These are phyloP conservation scores for Caenorhabditis sp. DNA, from an alignment of 2,888 invertebrate genomes.

Conservation along the genomic window DNA sequence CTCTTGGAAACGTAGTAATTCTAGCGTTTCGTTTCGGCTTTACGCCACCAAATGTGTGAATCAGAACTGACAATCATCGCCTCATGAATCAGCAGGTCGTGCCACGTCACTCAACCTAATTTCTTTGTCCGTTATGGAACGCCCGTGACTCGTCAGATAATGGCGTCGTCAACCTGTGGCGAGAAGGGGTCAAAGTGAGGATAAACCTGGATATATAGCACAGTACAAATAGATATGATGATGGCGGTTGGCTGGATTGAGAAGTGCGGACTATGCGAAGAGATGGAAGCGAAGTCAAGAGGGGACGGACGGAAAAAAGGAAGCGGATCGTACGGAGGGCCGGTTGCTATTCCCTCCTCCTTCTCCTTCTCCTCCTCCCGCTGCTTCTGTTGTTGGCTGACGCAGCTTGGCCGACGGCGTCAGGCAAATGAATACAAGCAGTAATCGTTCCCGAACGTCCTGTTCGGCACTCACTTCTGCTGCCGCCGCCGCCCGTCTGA, in stretches of 20 bases:
- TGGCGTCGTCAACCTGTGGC: too few relatives aligned
- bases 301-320: slow-evolving; percentile 18
- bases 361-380: too few relatives aligned
- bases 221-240: slow-evolving; percentile 10
- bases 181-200: not conserved
- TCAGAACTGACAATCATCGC: not conserved
- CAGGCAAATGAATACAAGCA: slow-evolving; percentile 4
- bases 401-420: slow-evolving; percentile 17
- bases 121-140: not conserved
- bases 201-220: slow-evolving; percentile 4
- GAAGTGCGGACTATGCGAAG: not conserved
- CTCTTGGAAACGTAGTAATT: not conserved
- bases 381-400: not conserved
- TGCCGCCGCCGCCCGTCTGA: slow-evolving; percentile 5
- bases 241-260: not conserved
- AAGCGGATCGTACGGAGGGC: slow-evolving; percentile 30
- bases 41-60: not conserved
- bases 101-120: slow-evolving; percentile 25
- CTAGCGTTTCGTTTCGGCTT: not conserved
- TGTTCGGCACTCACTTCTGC: slow-evolving; percentile 22
- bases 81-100: slow-evolving; percentile 8
- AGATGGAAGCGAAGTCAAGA: slow-evolving; percentile 14
- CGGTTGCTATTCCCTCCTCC: slow-evolving; percentile 28
- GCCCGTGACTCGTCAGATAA: not conserved
- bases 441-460: slow-evolving; percentile 47